A percentile compares a stretch with the other conserved stretches of the same genome.
phyloP scores from a whole-genome alignment of 2,888 invertebrate genomes.

The Eretmocerus hayati region DNA sequence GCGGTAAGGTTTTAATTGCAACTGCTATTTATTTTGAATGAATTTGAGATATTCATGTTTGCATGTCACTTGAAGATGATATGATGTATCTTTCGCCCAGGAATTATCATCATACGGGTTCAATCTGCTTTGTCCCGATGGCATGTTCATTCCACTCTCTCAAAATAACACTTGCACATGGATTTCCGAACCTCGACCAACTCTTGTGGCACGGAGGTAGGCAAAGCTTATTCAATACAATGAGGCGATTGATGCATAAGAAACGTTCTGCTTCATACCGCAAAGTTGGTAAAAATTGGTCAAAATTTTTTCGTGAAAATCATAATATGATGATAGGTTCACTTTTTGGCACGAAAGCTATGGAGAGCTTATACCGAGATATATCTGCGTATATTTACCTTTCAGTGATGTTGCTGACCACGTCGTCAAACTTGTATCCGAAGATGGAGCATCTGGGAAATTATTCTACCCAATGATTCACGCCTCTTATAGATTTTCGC shows the following conservation, averaged over 20 bases:
- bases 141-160: conserved; percentile 55
- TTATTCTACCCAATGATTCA: conserved; percentile 16
- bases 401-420: conserved; percentile 46
- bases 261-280: too few species aligned
- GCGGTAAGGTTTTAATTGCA: conserved; percentile 47
- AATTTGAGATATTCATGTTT: too few species aligned
- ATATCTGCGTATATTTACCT: too few species aligned
- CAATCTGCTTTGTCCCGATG: conserved; percentile 71
- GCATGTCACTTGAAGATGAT: too few species aligned
- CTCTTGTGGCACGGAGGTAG: conserved; percentile 62
- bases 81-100: too few species aligned
- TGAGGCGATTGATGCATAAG: too few species aligned
- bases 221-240: neutral
- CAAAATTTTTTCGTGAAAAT: too few species aligned
- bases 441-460: conserved; percentile 8
- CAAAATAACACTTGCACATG: conserved; percentile 63
- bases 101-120: conserved; percentile 47
- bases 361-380: too few species aligned
- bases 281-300: too few species aligned
- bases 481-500: conserved; percentile 18
- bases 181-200: conserved; percentile 74
- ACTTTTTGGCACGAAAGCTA: too few species aligned
- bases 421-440: conserved; percentile 46
- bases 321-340: too few species aligned
- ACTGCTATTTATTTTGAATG: too few species aligned